Conservation (phyloP, 2,797 vertebrate species). For the Paramormyrops hopkinsi region DNA sequence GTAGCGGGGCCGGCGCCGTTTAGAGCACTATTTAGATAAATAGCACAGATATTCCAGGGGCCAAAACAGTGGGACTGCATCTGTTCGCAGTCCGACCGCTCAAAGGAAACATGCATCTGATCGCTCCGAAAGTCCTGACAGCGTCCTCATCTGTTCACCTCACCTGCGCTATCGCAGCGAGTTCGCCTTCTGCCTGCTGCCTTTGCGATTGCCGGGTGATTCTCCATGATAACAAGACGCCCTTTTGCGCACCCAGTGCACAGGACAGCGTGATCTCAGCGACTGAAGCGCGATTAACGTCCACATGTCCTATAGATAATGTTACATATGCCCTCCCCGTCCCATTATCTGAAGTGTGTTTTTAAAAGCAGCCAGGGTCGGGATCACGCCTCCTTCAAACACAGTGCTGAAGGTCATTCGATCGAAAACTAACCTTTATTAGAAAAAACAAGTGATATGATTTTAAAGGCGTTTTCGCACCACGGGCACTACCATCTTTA, state of each 20-base stretch:
- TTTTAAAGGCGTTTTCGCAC: neutral
- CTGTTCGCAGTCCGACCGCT: neutral
- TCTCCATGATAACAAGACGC: slow-evolving; percentile 38
- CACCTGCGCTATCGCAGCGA: slow-evolving; percentile 52
- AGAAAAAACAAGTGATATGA: neutral
- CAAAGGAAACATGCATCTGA: neutral
- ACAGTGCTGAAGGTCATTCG: neutral
- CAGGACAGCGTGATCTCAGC: slow-evolving; percentile 4
- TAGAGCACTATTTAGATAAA: neutral
- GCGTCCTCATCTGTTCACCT: slow-evolving; percentile 23
- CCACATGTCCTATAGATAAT: neutral
- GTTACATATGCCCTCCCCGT: neutral
- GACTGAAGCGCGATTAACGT: neutral
- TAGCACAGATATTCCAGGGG: neutral
- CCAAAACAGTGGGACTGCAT: neutral
- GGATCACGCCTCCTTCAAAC: neutral
- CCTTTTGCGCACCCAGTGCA: neutral
- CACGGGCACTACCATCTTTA: neutral
- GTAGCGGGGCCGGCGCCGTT: neutral
- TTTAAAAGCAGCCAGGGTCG: neutral
- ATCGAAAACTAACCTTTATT: neutral
- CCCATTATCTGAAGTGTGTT: neutral
- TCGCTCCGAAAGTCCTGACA: neutral
- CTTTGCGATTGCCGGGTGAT: neutral
- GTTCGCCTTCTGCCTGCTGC: slow-evolving; percentile 9